Evolutionary conservation across 2,888 invertebrate species (phyloP).

Genomic region (Tricholauxania praeusta): DNA sequence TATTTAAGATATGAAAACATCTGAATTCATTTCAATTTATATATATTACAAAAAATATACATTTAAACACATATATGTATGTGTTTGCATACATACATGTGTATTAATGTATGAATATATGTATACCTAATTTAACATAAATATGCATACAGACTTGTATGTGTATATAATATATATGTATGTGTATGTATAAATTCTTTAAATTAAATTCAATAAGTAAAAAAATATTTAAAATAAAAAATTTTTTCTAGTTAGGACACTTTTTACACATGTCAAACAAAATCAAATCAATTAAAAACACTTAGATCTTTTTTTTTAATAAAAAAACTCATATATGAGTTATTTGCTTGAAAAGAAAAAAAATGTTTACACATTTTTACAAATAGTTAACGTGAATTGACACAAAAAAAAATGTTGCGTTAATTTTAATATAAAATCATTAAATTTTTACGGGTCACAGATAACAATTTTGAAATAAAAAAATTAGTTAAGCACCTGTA

Average conservation of each 20-base stretch:
- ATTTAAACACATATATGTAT: background rate
- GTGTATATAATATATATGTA: too few relatives aligned
- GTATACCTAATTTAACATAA: background rate
- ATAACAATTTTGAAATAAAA: too few relatives aligned
- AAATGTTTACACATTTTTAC: background rate
- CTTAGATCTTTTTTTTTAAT: background rate
- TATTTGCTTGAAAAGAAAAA: background rate
- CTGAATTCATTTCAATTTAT: background rate
- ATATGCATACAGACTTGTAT: background rate
- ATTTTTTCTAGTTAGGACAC: slow-evolving; percentile 21
- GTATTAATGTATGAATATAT: background rate
- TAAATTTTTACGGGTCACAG: too few relatives aligned
- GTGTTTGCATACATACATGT: slow-evolving; percentile 9
- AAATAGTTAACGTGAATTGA: too few relatives aligned
- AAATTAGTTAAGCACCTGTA: too few relatives aligned
- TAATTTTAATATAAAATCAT: too few relatives aligned
- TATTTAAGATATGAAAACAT: background rate
- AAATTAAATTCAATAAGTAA: background rate
- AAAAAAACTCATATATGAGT: background rate
- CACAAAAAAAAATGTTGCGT: too few relatives aligned
- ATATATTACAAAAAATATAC: background rate
- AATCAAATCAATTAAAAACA: background rate
- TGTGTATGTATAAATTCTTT: background rate
- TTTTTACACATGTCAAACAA: slow-evolving; percentile 15
- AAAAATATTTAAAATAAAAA: background rate